Evolutionary conservation across 2,797 vertebrate genomes (phyloP).

Genomic region (Rhinichthys osculus): DNA sequence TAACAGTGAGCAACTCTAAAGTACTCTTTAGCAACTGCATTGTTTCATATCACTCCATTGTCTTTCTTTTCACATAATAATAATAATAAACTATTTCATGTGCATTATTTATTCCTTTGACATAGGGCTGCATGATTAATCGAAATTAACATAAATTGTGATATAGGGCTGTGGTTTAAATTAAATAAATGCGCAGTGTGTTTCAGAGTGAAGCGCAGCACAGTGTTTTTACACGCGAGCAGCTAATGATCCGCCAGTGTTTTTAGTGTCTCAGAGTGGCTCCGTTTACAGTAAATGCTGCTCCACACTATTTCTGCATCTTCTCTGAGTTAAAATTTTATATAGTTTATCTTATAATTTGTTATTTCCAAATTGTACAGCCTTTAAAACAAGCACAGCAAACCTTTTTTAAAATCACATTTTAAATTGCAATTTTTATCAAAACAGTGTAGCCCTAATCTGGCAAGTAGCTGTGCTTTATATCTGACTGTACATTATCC

Average conservation of each 20-base stretch:
- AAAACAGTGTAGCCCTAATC: not conserved
- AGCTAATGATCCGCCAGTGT: not conserved
- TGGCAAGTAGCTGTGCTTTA: not conserved
- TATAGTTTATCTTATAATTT: too few species aligned
- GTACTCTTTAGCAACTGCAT: too few species aligned
- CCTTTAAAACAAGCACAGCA: too few species aligned
- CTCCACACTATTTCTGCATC: too few species aligned
- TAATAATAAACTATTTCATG: not conserved
- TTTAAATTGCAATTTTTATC: not conserved
- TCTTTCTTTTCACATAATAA: not conserved
- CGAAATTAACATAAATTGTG: not conserved
- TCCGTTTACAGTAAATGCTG: too few species aligned
- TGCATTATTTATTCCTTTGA: not conserved
- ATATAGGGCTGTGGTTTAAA: not conserved
- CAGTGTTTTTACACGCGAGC: not conserved
- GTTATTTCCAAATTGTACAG: too few species aligned
- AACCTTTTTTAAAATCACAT: too few species aligned
- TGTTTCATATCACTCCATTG: not conserved
- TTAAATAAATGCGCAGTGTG: not conserved
- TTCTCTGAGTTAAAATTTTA: too few species aligned
- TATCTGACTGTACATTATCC: not conserved
- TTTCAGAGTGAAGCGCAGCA: not conserved
- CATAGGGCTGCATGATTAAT: not conserved
- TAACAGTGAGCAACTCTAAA: too few species aligned
- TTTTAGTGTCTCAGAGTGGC: too few species aligned